These are phyloP conservation scores for Elymnias hypermnestra DNA, from an alignment of 1,140 invertebrate species.

Conservation along the genomic window DNA sequence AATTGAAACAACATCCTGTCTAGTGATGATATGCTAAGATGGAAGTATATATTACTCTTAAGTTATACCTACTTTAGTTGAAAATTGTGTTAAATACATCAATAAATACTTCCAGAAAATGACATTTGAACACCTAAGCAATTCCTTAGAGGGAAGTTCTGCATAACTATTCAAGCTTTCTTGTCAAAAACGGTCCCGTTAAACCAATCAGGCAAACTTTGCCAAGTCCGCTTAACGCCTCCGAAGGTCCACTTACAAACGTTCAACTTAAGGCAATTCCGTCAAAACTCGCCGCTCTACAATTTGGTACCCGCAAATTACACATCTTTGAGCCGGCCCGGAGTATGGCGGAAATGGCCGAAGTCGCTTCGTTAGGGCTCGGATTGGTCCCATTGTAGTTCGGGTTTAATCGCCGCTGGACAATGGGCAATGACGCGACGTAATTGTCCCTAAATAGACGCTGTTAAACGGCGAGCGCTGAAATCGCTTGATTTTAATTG, in stretches of 20 bases:
- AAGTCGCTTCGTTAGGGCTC: constrained; percentile 68
- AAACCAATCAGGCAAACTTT: constrained; percentile 25
- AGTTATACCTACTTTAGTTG: too few relatives aligned
- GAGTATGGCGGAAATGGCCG: constrained; percentile 56
- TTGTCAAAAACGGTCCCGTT: constrained; percentile 23
- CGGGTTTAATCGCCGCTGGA: constrained; percentile 51
- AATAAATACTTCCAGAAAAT: too few relatives aligned
- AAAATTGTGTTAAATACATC: too few relatives aligned
- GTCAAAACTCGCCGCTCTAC: constrained; percentile 47
- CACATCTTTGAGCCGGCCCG: constrained; percentile 56
- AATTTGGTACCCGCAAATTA: constrained; percentile 69
- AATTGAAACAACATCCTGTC: too few relatives aligned
- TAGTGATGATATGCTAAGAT: too few relatives aligned
- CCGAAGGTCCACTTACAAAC: constrained; percentile 45
- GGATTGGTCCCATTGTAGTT: constrained; percentile 61
- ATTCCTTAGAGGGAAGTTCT: too few relatives aligned
- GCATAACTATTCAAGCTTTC: constrained; percentile 10
- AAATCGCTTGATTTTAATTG: constrained; percentile 55
- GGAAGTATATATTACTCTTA: too few relatives aligned
- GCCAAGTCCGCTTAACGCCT: constrained; percentile 26
- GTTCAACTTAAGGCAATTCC: constrained; percentile 38
- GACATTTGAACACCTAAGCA: too few relatives aligned
- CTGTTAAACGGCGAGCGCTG: constrained; percentile 39
- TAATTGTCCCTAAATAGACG: constrained; percentile 68
- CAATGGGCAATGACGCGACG: constrained; percentile 60